Percentiles rank a stretch among this genome's conserved stretches.
Conservation (phyloP, 2,888 invertebrate species). For the Drosophila niveifrons region DNA sequence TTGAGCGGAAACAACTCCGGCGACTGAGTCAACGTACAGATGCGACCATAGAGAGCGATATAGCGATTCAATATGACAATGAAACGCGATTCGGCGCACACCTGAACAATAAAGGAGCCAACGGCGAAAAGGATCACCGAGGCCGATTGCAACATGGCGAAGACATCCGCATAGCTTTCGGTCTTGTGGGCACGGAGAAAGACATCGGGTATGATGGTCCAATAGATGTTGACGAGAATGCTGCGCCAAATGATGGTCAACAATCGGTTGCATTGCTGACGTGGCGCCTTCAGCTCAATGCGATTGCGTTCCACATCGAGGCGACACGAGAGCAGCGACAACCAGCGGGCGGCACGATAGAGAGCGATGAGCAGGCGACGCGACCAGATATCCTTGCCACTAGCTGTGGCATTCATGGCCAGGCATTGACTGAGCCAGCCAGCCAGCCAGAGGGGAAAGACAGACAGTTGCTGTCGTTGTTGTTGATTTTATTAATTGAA, state of each 20-base stretch:
- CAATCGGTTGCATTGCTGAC: slow-evolving; percentile 42
- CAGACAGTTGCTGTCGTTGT: slow-evolving; percentile 1
- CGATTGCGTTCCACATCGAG: slow-evolving; percentile 40
- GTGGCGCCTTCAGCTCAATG: slow-evolving; percentile 42
- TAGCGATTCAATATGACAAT: slow-evolving; percentile 67
- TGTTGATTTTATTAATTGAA: slow-evolving; percentile 79
- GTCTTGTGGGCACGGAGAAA: slow-evolving; percentile 16
- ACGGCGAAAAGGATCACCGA: slow-evolving; percentile 70
- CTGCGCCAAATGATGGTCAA: slow-evolving; percentile 55
- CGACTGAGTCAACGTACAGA: slow-evolving; percentile 41
- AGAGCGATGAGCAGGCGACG: slow-evolving; percentile 53
- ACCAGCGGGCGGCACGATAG: slow-evolving; percentile 59
- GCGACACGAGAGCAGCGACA: slow-evolving; percentile 63
- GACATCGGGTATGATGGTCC: slow-evolving; percentile 52
- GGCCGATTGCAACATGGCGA: slow-evolving; percentile 57
- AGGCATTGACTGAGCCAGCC: slow-evolving; percentile 47
- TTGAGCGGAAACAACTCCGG: slow-evolving; percentile 51
- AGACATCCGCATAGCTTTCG: slow-evolving; percentile 54
- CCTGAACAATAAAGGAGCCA: slow-evolving; percentile 64
- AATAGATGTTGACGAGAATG: slow-evolving; percentile 55
- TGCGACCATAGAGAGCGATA: slow-evolving; percentile 54
- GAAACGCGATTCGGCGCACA: slow-evolving; percentile 47
- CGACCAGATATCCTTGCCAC: slow-evolving; percentile 52
- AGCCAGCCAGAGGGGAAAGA: background rate
- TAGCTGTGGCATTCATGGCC: slow-evolving; percentile 46